A percentile compares a stretch with the other conserved stretches of the same genome.
Conservation (phyloP, 2,113 vertebrate species). For the Rallus limicola region DNA sequence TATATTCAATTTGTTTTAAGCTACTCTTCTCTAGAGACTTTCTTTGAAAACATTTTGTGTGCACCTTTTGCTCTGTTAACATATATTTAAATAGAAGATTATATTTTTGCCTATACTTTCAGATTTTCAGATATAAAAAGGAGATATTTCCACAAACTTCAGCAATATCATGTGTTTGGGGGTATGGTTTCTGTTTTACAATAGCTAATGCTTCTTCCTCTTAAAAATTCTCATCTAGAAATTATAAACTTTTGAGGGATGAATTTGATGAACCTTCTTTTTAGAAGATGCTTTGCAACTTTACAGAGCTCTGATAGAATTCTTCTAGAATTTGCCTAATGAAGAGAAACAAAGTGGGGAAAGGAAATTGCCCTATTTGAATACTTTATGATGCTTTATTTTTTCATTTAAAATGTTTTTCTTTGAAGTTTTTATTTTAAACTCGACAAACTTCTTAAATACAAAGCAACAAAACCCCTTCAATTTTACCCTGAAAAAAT, state of each 20-base stretch:
- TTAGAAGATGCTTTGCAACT: background rate
- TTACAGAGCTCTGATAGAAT: background rate
- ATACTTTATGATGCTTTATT: background rate
- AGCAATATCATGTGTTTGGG: background rate
- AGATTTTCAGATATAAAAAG: background rate
- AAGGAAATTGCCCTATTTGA: background rate
- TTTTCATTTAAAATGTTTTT: background rate
- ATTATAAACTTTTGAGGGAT: background rate
- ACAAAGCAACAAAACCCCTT: background rate
- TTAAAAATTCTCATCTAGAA: background rate
- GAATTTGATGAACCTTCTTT: background rate
- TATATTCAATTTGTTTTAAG: background rate
- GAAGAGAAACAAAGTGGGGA: fast-evolving
- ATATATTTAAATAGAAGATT: background rate
- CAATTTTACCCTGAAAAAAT: background rate
- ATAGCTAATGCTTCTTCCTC: background rate
- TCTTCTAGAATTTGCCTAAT: background rate
- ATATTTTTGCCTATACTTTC: background rate
- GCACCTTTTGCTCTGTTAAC: background rate
- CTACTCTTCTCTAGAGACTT: background rate
- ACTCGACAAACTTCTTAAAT: background rate
- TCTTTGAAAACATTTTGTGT: background rate
- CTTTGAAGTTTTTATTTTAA: background rate
- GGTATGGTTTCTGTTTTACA: fast-evolving
- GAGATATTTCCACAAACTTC: background rate